These are phyloP conservation scores for Mystacornis crossleyi DNA, from an alignment of 2,113 vertebrate species.

Conservation along the genomic window DNA sequence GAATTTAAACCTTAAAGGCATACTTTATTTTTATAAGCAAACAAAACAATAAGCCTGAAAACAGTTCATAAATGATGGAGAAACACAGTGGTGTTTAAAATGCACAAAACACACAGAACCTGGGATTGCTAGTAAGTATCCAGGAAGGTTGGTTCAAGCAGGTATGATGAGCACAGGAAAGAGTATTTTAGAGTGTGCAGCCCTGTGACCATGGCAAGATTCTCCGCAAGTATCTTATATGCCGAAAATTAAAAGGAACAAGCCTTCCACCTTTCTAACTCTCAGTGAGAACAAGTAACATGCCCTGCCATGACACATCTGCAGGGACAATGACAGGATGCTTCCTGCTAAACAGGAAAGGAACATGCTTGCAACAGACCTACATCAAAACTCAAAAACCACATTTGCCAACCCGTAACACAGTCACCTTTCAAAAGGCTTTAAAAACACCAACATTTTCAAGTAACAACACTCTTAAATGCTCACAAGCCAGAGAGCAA, in stretches of 20 bases:
- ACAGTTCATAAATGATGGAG: background rate
- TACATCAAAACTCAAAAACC: background rate
- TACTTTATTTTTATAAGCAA: background rate
- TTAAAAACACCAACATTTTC: background rate
- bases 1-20: background rate
- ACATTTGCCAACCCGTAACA: background rate
- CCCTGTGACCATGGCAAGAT: background rate
- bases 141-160: background rate
- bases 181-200: background rate
- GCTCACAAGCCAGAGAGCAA: background rate
- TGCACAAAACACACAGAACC: background rate
- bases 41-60: background rate
- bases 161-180: background rate
- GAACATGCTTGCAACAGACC: background rate
- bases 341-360: conserved; percentile 5
- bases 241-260: background rate
- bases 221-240: background rate
- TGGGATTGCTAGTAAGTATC: background rate
- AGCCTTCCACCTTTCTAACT: background rate
- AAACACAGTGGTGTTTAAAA: background rate
- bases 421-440: background rate
- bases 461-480: background rate
- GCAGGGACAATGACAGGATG: background rate
- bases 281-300: background rate
- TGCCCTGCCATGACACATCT: background rate